Conservation (phyloP, 2,113 vertebrate species). For the Percopsis transmontana region DNA sequence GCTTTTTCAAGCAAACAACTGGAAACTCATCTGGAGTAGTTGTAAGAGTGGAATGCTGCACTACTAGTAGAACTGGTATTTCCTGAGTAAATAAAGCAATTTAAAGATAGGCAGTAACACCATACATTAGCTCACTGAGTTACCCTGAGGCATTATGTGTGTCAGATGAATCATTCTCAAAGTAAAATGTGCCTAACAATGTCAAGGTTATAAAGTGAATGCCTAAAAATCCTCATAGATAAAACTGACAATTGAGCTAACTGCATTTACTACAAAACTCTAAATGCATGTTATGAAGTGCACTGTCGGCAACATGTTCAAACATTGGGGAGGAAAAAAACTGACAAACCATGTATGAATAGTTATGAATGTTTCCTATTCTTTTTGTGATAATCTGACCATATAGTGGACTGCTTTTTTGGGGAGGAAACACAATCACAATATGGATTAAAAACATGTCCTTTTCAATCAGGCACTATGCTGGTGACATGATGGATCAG, state of each 20-base stretch:
- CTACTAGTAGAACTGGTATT: constrained; percentile 41
- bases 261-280: neutral
- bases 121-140: constrained; percentile 5
- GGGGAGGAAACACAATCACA: constrained; percentile 13
- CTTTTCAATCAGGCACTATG: constrained; percentile 41
- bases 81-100: constrained; percentile 78
- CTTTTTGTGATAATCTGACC: neutral
- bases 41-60: constrained; percentile 60
- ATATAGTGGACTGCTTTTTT: neutral
- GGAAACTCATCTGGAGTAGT: constrained; percentile 16
- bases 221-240: neutral
- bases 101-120: constrained; percentile 45
- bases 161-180: constrained; percentile 26
- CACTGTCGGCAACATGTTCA: constrained; percentile 13
- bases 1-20: constrained; percentile 25
- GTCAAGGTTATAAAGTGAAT: constrained; percentile 15
- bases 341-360: constrained; percentile 8
- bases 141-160: constrained; percentile 55
- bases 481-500: constrained; percentile 21
- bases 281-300: constrained; percentile 35
- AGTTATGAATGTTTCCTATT: neutral
- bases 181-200: constrained; percentile 23
- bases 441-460: constrained; percentile 7
- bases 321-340: constrained; percentile 1
- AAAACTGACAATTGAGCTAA: neutral